Evolutionary conservation across 2,888 invertebrate genomes (phyloP).

Genomic region (Mythimna albipuncta): DNA sequence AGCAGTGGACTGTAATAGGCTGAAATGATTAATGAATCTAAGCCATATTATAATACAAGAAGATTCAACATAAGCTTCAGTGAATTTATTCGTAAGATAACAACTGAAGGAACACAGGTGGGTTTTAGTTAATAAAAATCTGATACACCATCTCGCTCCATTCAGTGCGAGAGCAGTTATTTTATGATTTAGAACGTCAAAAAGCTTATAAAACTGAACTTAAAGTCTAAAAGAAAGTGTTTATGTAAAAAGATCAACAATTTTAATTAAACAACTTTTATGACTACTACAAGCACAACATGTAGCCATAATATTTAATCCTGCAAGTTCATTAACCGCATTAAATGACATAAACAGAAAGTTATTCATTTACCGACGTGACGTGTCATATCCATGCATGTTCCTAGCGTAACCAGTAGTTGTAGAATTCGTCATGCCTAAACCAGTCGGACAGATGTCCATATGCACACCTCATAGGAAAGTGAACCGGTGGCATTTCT

Average conservation of each 20-base stretch:
- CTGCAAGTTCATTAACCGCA: conserved; percentile 40
- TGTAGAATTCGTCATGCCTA: conserved; percentile 67
- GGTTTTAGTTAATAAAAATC: too few species aligned
- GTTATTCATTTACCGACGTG: conserved; percentile 56
- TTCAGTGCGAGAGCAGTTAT: too few species aligned
- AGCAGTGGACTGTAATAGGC: not conserved
- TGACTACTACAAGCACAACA: too few species aligned
- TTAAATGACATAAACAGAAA: conserved; percentile 49
- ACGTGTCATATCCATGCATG: conserved; percentile 46
- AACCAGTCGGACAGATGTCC: conserved; percentile 77
- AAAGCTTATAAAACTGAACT: too few species aligned
- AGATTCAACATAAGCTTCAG: too few species aligned
- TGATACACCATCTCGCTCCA: too few species aligned
- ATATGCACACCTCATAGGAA: conserved; percentile 78
- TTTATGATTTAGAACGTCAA: too few species aligned
- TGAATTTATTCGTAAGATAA: too few species aligned
- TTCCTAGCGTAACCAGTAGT: conserved; percentile 52
- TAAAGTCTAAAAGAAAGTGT: conserved; percentile 3
- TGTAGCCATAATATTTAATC: conserved; percentile 1
- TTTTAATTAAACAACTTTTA: not conserved
- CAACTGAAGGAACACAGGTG: too few species aligned
- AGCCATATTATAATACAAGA: not conserved
- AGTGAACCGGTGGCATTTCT: conserved; percentile 83
- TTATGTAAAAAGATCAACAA: not conserved
- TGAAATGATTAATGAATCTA: not conserved